A percentile compares a stretch with the other conserved stretches of the same genome.
phyloP scores from a whole-genome alignment of 2,797 vertebrate genomes.

The Australoheros facetus region DNA sequence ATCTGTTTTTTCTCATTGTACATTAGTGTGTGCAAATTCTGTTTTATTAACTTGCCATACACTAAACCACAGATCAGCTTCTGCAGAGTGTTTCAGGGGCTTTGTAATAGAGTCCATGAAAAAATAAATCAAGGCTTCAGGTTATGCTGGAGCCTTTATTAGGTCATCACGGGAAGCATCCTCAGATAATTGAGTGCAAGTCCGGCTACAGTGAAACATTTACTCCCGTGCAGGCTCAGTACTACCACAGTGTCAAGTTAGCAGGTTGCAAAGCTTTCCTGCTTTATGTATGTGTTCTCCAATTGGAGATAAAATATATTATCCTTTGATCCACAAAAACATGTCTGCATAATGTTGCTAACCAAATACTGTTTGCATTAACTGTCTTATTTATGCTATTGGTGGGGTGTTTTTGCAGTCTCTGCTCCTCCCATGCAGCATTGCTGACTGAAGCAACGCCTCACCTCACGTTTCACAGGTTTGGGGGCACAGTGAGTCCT shows the following conservation, averaged over 20 bases:
- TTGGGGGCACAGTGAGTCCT: constrained; percentile 8
- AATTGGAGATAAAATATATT: background rate
- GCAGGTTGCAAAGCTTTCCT: background rate
- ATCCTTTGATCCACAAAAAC: background rate
- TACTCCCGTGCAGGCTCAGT: background rate
- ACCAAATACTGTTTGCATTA: background rate
- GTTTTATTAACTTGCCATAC: too few relatives aligned
- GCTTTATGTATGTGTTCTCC: background rate
- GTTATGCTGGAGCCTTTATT: background rate
- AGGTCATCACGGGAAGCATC: background rate
- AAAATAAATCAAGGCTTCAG: constrained; percentile 1
- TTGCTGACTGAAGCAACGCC: constrained; percentile 3
- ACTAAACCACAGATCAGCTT: background rate
- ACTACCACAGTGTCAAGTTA: background rate
- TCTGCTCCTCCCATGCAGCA: constrained; percentile 7
- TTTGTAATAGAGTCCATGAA: background rate
- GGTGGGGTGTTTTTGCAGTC: background rate
- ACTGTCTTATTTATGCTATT: background rate
- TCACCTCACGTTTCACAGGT: constrained; percentile 21
- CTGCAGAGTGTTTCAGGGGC: background rate
- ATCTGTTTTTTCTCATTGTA: background rate
- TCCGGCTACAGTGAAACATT: background rate
- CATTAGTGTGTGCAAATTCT: too few relatives aligned
- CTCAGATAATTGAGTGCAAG: background rate
- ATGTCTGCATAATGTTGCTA: background rate